Evolutionary conservation across 2,888 invertebrate species (phyloP), one percentile per base, ranked within the genome.

Genomic region (Ectropis crepuscularia): DNA sequence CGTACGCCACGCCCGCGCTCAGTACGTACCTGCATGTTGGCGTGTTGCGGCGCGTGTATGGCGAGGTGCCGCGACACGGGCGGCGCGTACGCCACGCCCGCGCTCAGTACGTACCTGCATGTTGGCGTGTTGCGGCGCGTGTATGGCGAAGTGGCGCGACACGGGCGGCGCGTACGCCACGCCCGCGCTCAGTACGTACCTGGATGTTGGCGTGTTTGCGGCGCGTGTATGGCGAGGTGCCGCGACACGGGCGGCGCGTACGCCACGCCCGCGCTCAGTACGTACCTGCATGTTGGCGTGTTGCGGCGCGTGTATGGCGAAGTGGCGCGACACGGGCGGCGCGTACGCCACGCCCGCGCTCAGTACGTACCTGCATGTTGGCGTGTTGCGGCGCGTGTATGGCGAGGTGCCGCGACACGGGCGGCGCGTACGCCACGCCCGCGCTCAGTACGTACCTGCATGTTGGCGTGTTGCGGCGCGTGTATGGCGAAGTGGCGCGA

Each of bases 71-170:
- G 77, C 57, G 82, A 82, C 51, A 85, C 86, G 10, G 72, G 64
- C 38, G 86, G 87, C 50, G 89, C 83, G 78, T 90, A 90, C 65
- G 80, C 84, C 39, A 83, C 87, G 51, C 86, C 88, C 9, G 51
- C 41, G 61, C 85, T 86, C 74, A 87, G 88, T 37, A 89, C 92
- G 0, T 88, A n/a, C n/a, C 88, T 91, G 92, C 83, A 91, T 88
- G 38, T 80, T 81, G 67, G 76, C 79, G 66, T 91, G 91, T 63
- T 86, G 90, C 11, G 81, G 79, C 28, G 84, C 83, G 60, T 90
- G 91, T 68, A 90, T 86, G 63, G 86, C 72, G 45, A 90, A 78
- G 61, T 91, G 91, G 0, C 90, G 77, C 57, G 82, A 82, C 51
- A 85, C 86, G 10, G 72, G 64, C 38, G 86, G 87, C 50, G 89